Evolutionary conservation across 2,113 vertebrate species (phyloP), one percentile per base, ranked within the genome.

Genomic region (Spea bombifrons): DNA sequence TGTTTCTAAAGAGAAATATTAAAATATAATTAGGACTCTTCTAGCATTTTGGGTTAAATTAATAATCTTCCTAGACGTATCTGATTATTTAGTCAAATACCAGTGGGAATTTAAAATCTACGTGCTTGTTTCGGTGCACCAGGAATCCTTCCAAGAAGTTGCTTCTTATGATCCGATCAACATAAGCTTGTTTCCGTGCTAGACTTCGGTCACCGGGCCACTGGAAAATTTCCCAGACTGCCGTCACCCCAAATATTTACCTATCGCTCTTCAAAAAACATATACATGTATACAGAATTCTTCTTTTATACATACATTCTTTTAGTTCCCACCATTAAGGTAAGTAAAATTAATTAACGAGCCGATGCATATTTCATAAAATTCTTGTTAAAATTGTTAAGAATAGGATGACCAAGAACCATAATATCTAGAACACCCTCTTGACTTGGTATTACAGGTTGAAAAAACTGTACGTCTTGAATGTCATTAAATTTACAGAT

Each of bases 101-200:
- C 78, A 73, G 64, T 59, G 71, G 52, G 78, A 74, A 74, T 74
- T 59, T 59, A 64, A 30, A 16, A 43, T 17, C 50, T 68, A 68
- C 78, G 78, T 74, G 71, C 64, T 49, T 53, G 43, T 73, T 80
- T 57, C 7, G 66, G 63, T 50, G 13, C 16, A 16, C 52, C 53
- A 80, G 71, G 78, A 74, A 80, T 67, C 71, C 68, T 80, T 80
- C 77, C 71, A 80, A 73, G 71, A 73, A 67, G 49, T 73, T 73
- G 71, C 64, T 48, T 59, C 68, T 74, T 74, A 73, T 80, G 71
- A 74, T 74, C 64, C 45, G 71, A 68, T 74, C 78, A 73, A 55
- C 50, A 30, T 73, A 74, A 80, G 78, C 65, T 80, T 74, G 12
- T 47, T 50, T 30, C 74, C 50, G 16, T 55, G 74, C 13, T 55